phyloP scores from a whole-genome alignment of 1,140 invertebrate genomes.

The Drosophila lacertosa region DNA sequence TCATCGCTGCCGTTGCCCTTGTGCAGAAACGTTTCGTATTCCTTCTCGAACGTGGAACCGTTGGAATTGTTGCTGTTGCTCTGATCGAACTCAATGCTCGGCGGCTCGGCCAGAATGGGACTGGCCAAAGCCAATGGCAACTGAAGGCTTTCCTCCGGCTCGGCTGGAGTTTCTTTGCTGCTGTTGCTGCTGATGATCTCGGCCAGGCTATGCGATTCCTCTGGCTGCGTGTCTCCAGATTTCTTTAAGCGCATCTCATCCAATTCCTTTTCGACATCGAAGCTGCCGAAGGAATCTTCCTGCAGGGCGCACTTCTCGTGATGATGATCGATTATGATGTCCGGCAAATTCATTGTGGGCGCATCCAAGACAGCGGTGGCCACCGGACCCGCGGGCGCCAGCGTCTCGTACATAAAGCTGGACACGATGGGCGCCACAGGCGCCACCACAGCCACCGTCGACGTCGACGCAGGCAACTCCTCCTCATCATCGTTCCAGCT shows the following conservation, averaged over 20 bases:
- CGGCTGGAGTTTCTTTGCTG: neutral
- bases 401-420: slow-evolving; percentile 65
- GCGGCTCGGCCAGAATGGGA: slow-evolving; percentile 8
- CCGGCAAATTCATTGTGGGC: slow-evolving; percentile 67
- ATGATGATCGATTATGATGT: slow-evolving; percentile 81
- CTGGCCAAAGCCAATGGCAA: slow-evolving; percentile 31
- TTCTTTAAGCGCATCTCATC: slow-evolving; percentile 73
- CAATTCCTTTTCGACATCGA: slow-evolving; percentile 80
- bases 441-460: slow-evolving; percentile 51
- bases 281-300: slow-evolving; percentile 66
- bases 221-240: slow-evolving; percentile 7
- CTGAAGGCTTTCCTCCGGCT: neutral
- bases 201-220: slow-evolving; percentile 48
- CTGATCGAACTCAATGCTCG: slow-evolving; percentile 57
- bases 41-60: slow-evolving; percentile 75
- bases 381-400: slow-evolving; percentile 49
- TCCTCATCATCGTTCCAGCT: slow-evolving; percentile 84
- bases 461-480: slow-evolving; percentile 17
- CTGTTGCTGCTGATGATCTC: slow-evolving; percentile 59
- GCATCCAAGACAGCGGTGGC: slow-evolving; percentile 55
- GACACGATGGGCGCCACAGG: slow-evolving; percentile 31
- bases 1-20: slow-evolving; percentile 54
- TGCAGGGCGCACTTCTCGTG: slow-evolving; percentile 51
- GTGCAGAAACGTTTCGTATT: slow-evolving; percentile 78
- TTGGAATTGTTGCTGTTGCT: slow-evolving; percentile 73